A percentile compares a stretch with the other conserved stretches of the same genome.
Evolutionary conservation across 2,888 invertebrate species (phyloP).

Genomic region (Caenorhabditis virilis): DNA sequence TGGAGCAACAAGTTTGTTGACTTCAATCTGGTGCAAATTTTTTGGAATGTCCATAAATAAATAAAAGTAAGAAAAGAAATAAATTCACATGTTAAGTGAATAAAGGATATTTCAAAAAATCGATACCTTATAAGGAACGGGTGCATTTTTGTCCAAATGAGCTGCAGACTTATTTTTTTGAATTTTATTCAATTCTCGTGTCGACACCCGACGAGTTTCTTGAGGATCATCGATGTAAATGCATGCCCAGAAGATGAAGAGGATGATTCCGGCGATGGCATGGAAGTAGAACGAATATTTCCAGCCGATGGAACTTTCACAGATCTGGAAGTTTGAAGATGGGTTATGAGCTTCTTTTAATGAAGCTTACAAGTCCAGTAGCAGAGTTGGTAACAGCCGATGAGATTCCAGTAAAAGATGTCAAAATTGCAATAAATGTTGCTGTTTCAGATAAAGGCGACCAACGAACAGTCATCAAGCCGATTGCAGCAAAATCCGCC

Average conservation of each 20-base stretch:
- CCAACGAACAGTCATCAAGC: constrained; percentile 57
- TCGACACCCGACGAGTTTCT: constrained; percentile 25
- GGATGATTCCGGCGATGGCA: constrained; percentile 28
- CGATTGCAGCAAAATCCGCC: constrained; percentile 56
- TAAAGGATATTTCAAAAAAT: too few relatives aligned
- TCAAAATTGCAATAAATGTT: constrained; percentile 59
- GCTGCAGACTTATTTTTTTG: constrained; percentile 57
- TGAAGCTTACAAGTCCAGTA: constrained; percentile 50
- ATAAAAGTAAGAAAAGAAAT: too few relatives aligned
- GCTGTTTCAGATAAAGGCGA: constrained; percentile 59
- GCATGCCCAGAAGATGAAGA: constrained; percentile 45
- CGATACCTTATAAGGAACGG: constrained; percentile 59
- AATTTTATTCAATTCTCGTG: constrained; percentile 50
- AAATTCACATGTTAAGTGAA: too few relatives aligned
- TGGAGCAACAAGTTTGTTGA: too few relatives aligned
- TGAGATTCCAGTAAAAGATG: constrained; percentile 60
- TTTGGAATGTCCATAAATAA: too few relatives aligned
- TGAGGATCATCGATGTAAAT: constrained; percentile 54
- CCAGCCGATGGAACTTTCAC: constrained; percentile 55
- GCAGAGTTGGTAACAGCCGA: constrained; percentile 57
- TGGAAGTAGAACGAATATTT: constrained; percentile 62
- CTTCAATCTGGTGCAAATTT: too few relatives aligned
- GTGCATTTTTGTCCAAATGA: constrained; percentile 57
- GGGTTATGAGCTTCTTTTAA: background rate
- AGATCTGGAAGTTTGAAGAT: constrained; percentile 37